Evolutionary conservation across 2,113 vertebrate genomes (phyloP).

Genomic region (Eulacestoma nigropectus): DNA sequence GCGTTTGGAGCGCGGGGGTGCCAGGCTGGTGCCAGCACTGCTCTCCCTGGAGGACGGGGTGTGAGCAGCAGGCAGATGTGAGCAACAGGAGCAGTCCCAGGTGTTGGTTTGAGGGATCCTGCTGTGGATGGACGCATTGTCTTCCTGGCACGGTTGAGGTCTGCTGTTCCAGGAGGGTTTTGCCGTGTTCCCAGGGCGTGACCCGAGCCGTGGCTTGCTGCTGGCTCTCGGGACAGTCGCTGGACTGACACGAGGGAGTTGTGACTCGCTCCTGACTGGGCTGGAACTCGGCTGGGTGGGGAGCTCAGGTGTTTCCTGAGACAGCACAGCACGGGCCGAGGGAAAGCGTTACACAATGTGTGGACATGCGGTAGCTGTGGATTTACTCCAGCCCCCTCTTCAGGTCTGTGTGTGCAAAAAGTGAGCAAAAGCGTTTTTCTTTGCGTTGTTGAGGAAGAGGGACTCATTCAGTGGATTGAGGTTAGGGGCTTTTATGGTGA

Average conservation of each 20-base stretch:
- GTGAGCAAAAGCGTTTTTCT: not conserved
- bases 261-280: not conserved
- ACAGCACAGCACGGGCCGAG: not conserved
- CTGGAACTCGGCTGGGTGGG: not conserved
- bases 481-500: not conserved
- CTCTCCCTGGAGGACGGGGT: not conserved
- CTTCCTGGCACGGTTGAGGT: not conserved
- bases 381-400: not conserved
- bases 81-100: not conserved
- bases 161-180: not conserved
- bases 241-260: not conserved
- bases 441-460: not conserved
- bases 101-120: not conserved
- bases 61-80: not conserved
- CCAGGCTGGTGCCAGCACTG: no score
- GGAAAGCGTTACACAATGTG: fast-evolving
- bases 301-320: not conserved
- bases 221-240: fast-evolving
- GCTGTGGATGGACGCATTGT: fast-evolving
- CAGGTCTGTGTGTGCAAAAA: not conserved
- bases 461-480: not conserved
- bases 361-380: not conserved
- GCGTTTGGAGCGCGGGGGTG: fast-evolving
- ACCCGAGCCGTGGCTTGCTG: not conserved
- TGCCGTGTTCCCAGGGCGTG: fast-evolving